phyloP scores from a whole-genome alignment of 2,888 invertebrate genomes.

The Thelaira solivaga region DNA sequence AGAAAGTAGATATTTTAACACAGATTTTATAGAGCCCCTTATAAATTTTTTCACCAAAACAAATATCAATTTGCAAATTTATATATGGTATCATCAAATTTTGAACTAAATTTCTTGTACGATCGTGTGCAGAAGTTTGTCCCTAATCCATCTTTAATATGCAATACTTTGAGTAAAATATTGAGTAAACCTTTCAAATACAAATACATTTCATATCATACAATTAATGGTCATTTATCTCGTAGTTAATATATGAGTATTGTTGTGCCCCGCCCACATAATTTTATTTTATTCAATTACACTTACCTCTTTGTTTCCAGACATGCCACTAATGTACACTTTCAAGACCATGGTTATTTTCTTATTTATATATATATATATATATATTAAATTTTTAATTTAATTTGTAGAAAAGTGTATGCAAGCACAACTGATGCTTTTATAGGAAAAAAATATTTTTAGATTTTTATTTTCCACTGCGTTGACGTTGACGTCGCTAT shows the following conservation, averaged over 20 bases:
- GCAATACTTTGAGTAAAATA: background rate
- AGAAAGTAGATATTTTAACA: too few species aligned
- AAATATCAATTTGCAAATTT: too few species aligned
- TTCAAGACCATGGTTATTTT: constrained; percentile 86
- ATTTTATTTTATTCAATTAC: constrained; percentile 18
- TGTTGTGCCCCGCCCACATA: constrained; percentile 55
- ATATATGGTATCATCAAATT: too few species aligned
- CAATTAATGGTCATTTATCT: background rate
- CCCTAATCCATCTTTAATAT: too few species aligned
- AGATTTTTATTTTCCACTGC: constrained; percentile 51
- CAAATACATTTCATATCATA: constrained; percentile 12
- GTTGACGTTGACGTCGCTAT: constrained; percentile 34
- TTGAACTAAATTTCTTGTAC: too few species aligned
- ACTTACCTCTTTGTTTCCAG: constrained; percentile 94
- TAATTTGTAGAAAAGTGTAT: constrained; percentile 30
- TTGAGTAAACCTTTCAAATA: background rate
- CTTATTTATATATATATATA: constrained; percentile 3
- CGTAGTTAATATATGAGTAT: background rate
- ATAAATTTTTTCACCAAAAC: too few species aligned
- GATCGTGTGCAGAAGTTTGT: too few species aligned
- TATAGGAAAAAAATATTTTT: constrained; percentile 53
- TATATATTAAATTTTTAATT: constrained; percentile 28
- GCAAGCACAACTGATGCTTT: constrained; percentile 28
- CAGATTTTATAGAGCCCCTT: too few species aligned
- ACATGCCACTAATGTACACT: constrained; percentile 94